A percentile compares a stretch with the other conserved stretches of the same genome.
Conservation (phyloP, 2,113 vertebrate species). For the Lepus timidus region DNA sequence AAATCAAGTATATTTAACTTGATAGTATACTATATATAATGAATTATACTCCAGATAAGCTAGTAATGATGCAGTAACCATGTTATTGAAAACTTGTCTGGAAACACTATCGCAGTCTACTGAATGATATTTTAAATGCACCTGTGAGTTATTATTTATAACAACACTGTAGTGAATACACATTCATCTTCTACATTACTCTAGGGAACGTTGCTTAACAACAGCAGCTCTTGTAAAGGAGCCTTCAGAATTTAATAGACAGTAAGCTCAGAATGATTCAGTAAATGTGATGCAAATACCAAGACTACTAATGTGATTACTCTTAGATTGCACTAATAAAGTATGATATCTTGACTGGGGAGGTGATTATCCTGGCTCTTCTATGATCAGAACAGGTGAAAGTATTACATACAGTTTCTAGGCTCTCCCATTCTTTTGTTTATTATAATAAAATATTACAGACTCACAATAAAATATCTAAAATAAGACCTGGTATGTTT, state of each 20-base stretch:
- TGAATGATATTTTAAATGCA: conserved; percentile 59
- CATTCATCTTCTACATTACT: conserved; percentile 63
- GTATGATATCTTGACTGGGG: background rate
- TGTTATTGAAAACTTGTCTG: conserved; percentile 42
- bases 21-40: background rate
- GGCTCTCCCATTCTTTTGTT: background rate
- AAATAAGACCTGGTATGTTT: background rate
- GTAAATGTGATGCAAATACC: conserved; percentile 35
- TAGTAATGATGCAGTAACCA: conserved; percentile 22
- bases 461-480: background rate
- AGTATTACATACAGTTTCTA: background rate
- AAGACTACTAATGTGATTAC: conserved; percentile 49
- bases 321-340: conserved; percentile 39
- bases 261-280: conserved; percentile 45
- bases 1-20: conserved; percentile 58
- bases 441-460: background rate
- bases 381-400: conserved; percentile 9
- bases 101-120: conserved; percentile 23
- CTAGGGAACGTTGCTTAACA: conserved; percentile 28
- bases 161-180: conserved; percentile 38
- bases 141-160: conserved; percentile 59
- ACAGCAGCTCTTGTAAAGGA: conserved; percentile 28
- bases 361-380: background rate
- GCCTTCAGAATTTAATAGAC: conserved; percentile 17
- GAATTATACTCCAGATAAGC: background rate